Evolutionary conservation across 2,888 invertebrate species (phyloP), one percentile per base, ranked within the genome.

Genomic region (Diabrotica balteata): DNA sequence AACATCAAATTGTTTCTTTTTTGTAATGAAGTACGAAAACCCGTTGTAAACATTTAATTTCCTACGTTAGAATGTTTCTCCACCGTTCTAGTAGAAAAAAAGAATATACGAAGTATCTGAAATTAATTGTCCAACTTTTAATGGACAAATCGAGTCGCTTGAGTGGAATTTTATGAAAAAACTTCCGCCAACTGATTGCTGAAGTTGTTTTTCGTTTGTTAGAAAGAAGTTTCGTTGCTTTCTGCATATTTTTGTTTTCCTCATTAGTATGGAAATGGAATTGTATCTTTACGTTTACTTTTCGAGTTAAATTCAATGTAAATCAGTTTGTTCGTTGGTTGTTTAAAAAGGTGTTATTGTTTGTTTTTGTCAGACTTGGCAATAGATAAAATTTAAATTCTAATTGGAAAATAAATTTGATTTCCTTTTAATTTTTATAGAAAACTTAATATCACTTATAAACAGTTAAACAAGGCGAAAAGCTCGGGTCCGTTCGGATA

Each of bases 51-150:
- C 32, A 32, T 32, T 32, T 32, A 32, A 32, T 51, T 51, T 51
- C 51, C 52, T 52, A 32, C 32, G 32, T 32, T 52, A 32, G 42
- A 53, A 53, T 53, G 22, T n/a, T 53, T n/a, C 10, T 42, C 32
- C n/a, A 47, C 60, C 60, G 53, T 45, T 52, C 52, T 17, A 53
- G 44, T 45, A 53, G 22, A 62, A 9, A 7, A 7, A 43, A 61
- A 61, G 43, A 45, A 11, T 51, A 52, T 43, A 11, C 32, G 51
- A 32, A 60, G 50, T 49, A 50, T 58, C 11, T 58, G 57, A 63
- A 70, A 73, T 68, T 73, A 69, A 73, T 73, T 65, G 67, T 66
- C 50, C 55, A 73, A 73, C 71, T 73, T 73, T 71, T 69, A 71
- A 71, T 70, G 69, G 69, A 69, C 68, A 73, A 73, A 67, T 69